A percentile compares a stretch with the other conserved stretches of the same genome.
phyloP scores from a whole-genome alignment of 37 sponge, comb jelly and placozoan genomes.

The Chondrosia reniformis region DNA sequence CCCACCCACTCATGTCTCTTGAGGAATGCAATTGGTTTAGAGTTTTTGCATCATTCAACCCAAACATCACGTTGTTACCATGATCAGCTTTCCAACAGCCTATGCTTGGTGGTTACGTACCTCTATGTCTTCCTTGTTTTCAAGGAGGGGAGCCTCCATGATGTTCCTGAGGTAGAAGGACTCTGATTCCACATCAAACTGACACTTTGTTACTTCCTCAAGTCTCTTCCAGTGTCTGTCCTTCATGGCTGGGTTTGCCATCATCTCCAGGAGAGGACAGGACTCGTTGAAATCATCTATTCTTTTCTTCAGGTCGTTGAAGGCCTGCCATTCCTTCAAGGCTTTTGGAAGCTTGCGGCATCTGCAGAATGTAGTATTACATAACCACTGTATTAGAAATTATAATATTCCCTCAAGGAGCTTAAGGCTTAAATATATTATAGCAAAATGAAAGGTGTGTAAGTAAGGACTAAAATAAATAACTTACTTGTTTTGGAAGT shows the following conservation, averaged over 20 bases:
- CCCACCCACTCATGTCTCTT: no score
- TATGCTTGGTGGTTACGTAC: conserved; percentile 30
- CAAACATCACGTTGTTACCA: no score
- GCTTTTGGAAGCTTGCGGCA: conserved; percentile 97
- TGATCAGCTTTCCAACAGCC: no score
- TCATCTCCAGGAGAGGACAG: conserved; percentile 95
- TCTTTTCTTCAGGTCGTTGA: conserved; percentile 93
- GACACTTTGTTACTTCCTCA: conserved; percentile 73
- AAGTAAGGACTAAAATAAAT: neutral
- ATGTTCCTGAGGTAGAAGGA: conserved; percentile 81
- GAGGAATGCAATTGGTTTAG: no score
- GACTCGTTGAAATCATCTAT: conserved; percentile 98
- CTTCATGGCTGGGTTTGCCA: conserved; percentile 95
- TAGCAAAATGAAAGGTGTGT: neutral
- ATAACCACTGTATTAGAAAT: no score
- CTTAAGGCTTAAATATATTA: neutral
- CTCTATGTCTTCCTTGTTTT: conserved; percentile 97
- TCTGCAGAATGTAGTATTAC: no score
- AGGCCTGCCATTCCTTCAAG: conserved; percentile 98
- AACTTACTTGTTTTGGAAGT: conserved; percentile 97
- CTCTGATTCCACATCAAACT: conserved; percentile 93
- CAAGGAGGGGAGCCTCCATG: conserved; percentile 98
- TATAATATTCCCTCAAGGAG: no score
- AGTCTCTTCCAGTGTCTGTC: conserved; percentile 95
- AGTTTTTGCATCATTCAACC: no score